Base-by-base conservation (phyloP, 2,888 invertebrate species). In the Diaprepes abbreviatus region DNA sequence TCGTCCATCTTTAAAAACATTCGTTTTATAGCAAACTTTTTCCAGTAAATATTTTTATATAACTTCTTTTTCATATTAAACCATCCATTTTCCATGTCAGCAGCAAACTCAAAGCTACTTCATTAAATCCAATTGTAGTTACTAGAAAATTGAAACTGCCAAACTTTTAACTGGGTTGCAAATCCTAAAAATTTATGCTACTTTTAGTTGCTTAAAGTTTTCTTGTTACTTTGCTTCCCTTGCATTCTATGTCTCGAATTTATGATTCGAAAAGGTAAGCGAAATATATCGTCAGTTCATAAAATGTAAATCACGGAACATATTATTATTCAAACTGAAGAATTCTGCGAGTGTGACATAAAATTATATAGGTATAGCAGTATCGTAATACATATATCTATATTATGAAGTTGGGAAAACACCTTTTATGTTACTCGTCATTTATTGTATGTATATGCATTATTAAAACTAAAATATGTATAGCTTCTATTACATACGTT, bases 231-330 rank as follows among this genome's bases (percentile, higher is more conserved):
- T 59, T 59, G 21, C 38, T 43, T 12, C 24, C 17, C 14, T 40
- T 14, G 4, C 16, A 14, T 24, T 10, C 43, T 40, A 59, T 43
- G 43, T 59, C 43, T 43, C n/a, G 12, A 16, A 7, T 59, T 59
- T 59, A 59, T 19, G 59, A 59, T 9, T 28, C 2, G 5, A 40
- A 38, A 5, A 19, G 24, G 14, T 43, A 21, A 59, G 12, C 14
- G 43, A 40, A 24, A 33, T 28, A 24, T 21, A 36, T 38, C 12
- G 16, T 19, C 43, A 43, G 17, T 59, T 43, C 59, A 43, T 59
- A 35, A 57, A 35, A 38, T 3, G 21, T 7, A 50, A 5, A 24
- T 21, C 21, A 16, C 10, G 10, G 40, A 40, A 40, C 40, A 3
- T 4, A 40, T 7, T 7, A 40, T 40, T 40, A 38, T n/a, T n/a